Evolutionary conservation across 2,113 vertebrate species (phyloP).

Genomic region (Megaptera novaeangliae): DNA sequence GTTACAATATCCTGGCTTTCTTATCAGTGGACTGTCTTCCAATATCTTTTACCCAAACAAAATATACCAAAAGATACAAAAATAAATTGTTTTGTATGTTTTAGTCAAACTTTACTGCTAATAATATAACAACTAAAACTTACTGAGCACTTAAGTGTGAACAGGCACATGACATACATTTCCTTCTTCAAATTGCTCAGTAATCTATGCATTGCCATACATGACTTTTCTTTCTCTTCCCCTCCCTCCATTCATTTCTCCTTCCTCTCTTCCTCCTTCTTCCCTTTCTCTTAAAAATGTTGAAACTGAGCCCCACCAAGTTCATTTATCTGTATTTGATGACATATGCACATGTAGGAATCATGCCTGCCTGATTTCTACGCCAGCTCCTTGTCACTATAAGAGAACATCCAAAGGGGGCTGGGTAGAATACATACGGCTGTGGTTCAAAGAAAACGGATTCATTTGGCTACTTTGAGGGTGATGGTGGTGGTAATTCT

Average conservation of each 20-base stretch:
- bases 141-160: not conserved
- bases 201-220: not conserved
- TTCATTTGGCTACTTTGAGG: not conserved
- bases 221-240: not conserved
- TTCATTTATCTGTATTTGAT: not conserved
- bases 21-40: not conserved
- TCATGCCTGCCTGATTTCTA: no score
- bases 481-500: not conserved
- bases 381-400: not conserved
- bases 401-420: no score
- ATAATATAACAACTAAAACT: not conserved
- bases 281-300: not conserved
- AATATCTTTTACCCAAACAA: not conserved
- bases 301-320: not conserved
- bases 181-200: not conserved
- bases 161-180: not conserved
- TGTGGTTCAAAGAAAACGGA: not conserved
- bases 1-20: not conserved
- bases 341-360: no score
- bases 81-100: not conserved
- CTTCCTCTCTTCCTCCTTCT: not conserved
- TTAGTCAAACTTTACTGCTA: not conserved
- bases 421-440: no score
- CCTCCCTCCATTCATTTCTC: not conserved
- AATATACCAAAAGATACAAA: not conserved